These are phyloP conservation scores for Macropis europaea DNA, from an alignment of 2,888 invertebrate species.

Conservation along the genomic window DNA sequence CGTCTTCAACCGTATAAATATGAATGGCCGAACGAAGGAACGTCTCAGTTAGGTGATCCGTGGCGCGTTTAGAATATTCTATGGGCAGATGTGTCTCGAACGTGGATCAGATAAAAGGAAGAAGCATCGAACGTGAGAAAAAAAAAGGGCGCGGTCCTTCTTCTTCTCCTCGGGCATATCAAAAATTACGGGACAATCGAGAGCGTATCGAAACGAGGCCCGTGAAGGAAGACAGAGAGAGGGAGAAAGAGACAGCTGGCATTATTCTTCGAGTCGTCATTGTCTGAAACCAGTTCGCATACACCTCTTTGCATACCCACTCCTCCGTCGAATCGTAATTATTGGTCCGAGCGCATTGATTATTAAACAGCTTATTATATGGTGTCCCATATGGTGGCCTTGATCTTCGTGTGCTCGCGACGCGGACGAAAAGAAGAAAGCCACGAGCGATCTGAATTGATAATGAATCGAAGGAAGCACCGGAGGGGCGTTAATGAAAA, in stretches of 20 bases:
- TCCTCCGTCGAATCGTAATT: conserved; percentile 76
- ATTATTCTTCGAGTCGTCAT: conserved; percentile 70
- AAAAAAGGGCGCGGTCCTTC: conserved; percentile 48
- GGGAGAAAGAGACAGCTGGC: not conserved
- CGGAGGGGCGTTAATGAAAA: conserved; percentile 22
- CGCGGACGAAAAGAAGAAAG: conserved; percentile 20
- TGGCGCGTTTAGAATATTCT: too few species aligned
- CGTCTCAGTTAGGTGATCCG: too few species aligned
- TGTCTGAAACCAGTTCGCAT: conserved; percentile 79
- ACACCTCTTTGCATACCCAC: conserved; percentile 76
- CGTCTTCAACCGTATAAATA: too few species aligned
- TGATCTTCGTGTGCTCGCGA: conserved; percentile 39
- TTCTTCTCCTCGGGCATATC: conserved; percentile 73
- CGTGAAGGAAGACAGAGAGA: not conserved
- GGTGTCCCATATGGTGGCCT: conserved; percentile 57
- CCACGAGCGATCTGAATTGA: conserved; percentile 32
- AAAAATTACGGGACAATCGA: conserved; percentile 78
- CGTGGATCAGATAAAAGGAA: conserved; percentile 46
- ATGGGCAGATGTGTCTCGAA: too few species aligned
- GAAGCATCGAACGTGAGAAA: conserved; percentile 73
- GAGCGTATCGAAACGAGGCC: conserved; percentile 74
- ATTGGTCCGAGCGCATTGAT: conserved; percentile 77
- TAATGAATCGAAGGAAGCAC: conserved; percentile 29
- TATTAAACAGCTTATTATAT: conserved; percentile 77
- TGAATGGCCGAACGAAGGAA: too few species aligned